Evolutionary conservation across 2,113 vertebrate genomes (phyloP), one percentile per base, ranked within the genome.

Genomic region (Recurvirostra avosetta): DNA sequence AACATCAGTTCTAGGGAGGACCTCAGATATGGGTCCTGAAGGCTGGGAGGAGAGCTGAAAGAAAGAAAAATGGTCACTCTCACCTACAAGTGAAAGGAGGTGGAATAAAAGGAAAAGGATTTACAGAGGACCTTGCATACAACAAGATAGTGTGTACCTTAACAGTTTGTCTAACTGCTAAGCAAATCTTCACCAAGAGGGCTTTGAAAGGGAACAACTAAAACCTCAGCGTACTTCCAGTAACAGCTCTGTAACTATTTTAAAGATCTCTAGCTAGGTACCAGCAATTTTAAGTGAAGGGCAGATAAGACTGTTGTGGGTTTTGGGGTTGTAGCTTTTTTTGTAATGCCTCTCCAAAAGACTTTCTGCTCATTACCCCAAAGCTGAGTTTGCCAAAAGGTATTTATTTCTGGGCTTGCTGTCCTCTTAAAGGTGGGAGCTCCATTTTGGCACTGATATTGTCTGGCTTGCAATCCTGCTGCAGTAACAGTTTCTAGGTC

Each of bases 361-460:
- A 58, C 41, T 30, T 78, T 11, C 65, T 47, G 47, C 20, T 27
- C 61, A 55, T 14, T 12, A 41, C 20, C 25, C 20, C 29, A 29
- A 18, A 36, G 38, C 65, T 36, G 47, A 45, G 43, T 59, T 59
- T 91, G 77, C 66, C 70, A 78, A 41, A 45, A 5, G 2, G n/a
- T 45, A 89, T 70, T 91, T 85, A 67, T 40, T 91, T 68, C 47
- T 43, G 66, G 90, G 70, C 70, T 85, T 22, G 18, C 19, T 29
- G 61, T 25, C 8, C 20, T 0, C 36, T 56, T 27, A 0, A 0
- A 85, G 56, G 70, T 75, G 43, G 76, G 81, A 95, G 88, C 70
- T 77, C 45, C 53, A 3, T 66, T 86, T 58, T 1, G 0, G 67
- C 29, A 3, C 38, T 41, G 55, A 27, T 63, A 49, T 10, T 1